These are phyloP conservation scores for Mionectes olivaceus DNA, from an alignment of 2,797 vertebrate genomes.

Conservation along the genomic window DNA sequence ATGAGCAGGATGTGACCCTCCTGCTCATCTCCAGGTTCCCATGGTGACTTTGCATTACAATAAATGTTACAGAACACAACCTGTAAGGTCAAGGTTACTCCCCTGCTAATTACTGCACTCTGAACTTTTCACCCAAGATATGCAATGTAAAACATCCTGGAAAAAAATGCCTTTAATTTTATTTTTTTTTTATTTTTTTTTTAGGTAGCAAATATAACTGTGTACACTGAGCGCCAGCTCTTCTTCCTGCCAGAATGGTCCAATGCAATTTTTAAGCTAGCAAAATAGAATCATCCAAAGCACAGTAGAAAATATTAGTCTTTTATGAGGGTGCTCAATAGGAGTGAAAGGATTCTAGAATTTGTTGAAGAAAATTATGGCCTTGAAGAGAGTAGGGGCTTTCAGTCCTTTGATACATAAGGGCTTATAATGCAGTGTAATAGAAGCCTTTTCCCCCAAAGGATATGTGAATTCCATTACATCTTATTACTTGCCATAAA, in stretches of 20 bases:
- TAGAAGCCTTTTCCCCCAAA: conserved; percentile 12
- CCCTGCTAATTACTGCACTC: background rate
- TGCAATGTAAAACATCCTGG: background rate
- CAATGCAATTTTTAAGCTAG: background rate
- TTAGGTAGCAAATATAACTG: background rate
- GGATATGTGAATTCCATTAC: conserved; percentile 56
- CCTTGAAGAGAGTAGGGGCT: conserved; percentile 37
- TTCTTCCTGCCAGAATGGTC: background rate
- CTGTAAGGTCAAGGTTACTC: background rate
- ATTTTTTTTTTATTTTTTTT: background rate
- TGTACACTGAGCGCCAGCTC: background rate
- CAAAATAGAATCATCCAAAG: conserved; percentile 8
- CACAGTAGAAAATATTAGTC: conserved; percentile 20
- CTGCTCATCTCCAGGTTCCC: background rate
- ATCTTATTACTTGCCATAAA: conserved; percentile 61
- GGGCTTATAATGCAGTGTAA: conserved; percentile 40
- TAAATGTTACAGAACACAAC: background rate
- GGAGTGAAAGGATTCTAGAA: conserved; percentile 48
- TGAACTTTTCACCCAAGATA: background rate
- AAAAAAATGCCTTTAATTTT: background rate
- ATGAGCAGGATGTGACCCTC: background rate
- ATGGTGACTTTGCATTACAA: background rate
- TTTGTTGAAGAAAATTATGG: conserved; percentile 58
- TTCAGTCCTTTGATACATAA: conserved; percentile 64
- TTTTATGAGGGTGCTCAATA: conserved; percentile 40